Percentiles rank a stretch among this genome's conserved stretches.
Evolutionary conservation across 2,888 invertebrate species (phyloP).

Genomic region (Diaphora mendica): DNA sequence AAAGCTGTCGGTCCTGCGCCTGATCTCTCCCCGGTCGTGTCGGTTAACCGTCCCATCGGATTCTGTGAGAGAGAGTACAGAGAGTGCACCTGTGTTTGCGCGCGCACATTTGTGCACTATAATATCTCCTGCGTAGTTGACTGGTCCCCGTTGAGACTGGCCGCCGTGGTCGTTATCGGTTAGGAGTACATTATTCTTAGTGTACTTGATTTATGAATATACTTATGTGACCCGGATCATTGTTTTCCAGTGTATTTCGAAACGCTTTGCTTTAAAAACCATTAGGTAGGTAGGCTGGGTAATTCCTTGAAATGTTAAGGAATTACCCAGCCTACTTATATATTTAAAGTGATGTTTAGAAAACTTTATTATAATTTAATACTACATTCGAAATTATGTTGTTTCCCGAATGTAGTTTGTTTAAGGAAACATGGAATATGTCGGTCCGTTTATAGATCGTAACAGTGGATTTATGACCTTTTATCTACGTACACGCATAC

Average conservation of each 20-base stretch:
- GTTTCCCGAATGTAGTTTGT: background rate
- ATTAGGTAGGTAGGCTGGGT: no score
- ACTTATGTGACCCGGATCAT: background rate
- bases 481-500: background rate
- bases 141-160: no score
- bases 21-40: no score
- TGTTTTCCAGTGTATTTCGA: background rate
- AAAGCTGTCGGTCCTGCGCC: no score
- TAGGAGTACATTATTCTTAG: no score
- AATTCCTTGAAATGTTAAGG: no score
- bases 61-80: no score
- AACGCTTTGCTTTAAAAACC: background rate
- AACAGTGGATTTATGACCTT: background rate
- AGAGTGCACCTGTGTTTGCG: no score
- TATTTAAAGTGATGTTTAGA: background rate
- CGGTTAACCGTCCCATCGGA: no score
- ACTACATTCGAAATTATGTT: background rate
- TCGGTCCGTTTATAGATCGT: conserved; percentile 1
- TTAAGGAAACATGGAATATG: background rate
- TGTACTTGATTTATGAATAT: background rate
- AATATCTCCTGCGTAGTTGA: no score
- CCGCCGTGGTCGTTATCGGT: no score
- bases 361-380: conserved; percentile 1
- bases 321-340: background rate
- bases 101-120: no score